Percentiles rank a stretch among this genome's conserved stretches.
Conservation (phyloP, 2,113 vertebrate species). For the Athene noctua region DNA sequence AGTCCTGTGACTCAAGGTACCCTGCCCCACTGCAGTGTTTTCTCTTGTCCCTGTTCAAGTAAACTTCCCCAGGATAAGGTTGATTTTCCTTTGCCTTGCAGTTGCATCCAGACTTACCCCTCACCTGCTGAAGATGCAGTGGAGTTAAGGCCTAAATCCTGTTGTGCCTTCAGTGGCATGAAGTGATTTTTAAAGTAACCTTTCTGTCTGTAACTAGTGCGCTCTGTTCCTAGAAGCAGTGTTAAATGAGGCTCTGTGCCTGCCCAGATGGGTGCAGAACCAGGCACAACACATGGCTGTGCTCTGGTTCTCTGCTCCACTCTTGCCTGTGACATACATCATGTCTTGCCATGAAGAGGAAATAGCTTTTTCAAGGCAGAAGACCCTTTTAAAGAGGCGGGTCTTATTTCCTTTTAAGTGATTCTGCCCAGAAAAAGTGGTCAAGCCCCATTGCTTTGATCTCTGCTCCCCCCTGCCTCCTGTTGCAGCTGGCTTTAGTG, state of each 20-base stretch:
- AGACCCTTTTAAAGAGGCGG: background rate
- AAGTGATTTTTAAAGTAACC: background rate
- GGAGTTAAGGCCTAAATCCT: background rate
- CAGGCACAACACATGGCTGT: background rate
- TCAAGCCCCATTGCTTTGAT: background rate
- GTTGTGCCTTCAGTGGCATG: background rate
- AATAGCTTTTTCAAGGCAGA: background rate
- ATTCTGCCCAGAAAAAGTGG: background rate
- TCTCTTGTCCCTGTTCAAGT: background rate
- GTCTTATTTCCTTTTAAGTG: background rate
- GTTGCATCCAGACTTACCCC: background rate
- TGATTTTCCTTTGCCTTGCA: background rate
- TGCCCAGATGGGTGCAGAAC: background rate
- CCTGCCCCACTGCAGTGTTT: background rate
- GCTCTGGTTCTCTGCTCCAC: accelerated
- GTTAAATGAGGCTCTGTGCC: background rate
- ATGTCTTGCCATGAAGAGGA: background rate
- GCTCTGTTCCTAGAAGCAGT: background rate
- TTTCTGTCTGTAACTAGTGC: background rate
- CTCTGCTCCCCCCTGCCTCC: background rate
- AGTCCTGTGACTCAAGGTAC: background rate
- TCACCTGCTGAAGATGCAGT: background rate
- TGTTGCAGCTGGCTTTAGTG: background rate
- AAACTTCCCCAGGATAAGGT: background rate
- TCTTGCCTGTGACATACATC: background rate